Evolutionary conservation across 2,888 invertebrate genomes (phyloP).

Genomic region (Campopleginae sp.): DNA sequence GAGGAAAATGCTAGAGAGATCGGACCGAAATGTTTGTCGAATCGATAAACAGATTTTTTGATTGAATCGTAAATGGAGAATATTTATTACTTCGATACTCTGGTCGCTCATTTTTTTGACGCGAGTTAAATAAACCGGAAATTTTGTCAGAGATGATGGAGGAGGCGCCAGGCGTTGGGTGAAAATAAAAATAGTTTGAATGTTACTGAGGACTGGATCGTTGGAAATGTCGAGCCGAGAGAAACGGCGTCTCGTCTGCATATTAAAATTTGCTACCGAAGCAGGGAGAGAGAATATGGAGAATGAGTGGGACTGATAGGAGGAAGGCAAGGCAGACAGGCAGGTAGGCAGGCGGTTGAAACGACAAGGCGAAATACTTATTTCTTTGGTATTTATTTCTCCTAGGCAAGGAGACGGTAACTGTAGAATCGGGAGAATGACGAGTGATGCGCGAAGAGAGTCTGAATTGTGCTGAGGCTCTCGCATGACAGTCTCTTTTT

Average conservation of each 20-base stretch:
- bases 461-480: slow-evolving; percentile 59
- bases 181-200: slow-evolving; percentile 28
- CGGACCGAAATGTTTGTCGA: neutral
- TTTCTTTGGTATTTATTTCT: slow-evolving; percentile 5
- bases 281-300: slow-evolving; percentile 6
- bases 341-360: slow-evolving; percentile 19
- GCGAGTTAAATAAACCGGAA: neutral
- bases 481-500: slow-evolving; percentile 16
- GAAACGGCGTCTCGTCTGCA: slow-evolving; percentile 73
- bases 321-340: slow-evolving; percentile 10
- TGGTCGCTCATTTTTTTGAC: neutral
- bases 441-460: slow-evolving; percentile 53
- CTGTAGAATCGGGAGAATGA: slow-evolving; percentile 63
- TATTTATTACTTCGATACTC: neutral
- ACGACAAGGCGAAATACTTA: slow-evolving; percentile 14
- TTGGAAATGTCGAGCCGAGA: slow-evolving; percentile 70
- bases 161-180: slow-evolving; percentile 24
- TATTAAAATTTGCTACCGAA: slow-evolving; percentile 69
- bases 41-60: neutral
- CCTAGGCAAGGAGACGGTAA: slow-evolving; percentile 31
- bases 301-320: slow-evolving; percentile 5
- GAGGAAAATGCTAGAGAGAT: neutral
- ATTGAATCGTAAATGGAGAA: too few species aligned
- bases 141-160: neutral
- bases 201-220: slow-evolving; percentile 52